A percentile compares a stretch with the other conserved stretches of the same genome.
Conservation (phyloP, 2,888 invertebrate species). For the Nomada fabriciana region DNA sequence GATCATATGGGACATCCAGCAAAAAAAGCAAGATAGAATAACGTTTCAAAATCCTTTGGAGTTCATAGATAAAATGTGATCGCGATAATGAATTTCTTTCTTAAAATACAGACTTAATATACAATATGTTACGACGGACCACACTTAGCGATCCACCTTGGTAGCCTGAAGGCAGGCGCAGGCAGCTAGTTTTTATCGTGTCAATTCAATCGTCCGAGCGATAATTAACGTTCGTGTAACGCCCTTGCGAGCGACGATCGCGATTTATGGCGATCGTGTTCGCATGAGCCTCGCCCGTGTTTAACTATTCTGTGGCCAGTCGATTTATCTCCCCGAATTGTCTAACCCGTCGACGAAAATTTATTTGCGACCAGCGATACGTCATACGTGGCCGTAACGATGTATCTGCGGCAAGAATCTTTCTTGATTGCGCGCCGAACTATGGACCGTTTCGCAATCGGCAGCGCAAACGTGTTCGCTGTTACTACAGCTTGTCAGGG, state of each 20-base stretch:
- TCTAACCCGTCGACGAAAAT: constrained; percentile 47
- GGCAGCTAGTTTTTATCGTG: constrained; percentile 75
- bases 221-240: constrained; percentile 78
- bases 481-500: not conserved
- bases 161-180: constrained; percentile 42
- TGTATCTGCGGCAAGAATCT: constrained; percentile 34
- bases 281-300: constrained; percentile 62
- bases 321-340: constrained; percentile 72
- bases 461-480: constrained; percentile 11
- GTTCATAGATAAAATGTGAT: not conserved
- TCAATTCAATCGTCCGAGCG: constrained; percentile 75
- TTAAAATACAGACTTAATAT: constrained; percentile 3
- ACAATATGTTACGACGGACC: constrained; percentile 24
- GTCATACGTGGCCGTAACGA: constrained; percentile 37
- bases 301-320: constrained; percentile 63
- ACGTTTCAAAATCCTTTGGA: not conserved
- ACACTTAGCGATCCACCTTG: constrained; percentile 20
- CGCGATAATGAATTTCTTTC: not conserved
- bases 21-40: not conserved
- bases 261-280: constrained; percentile 76
- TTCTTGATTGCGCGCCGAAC: not conserved
- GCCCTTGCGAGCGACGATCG: constrained; percentile 77
- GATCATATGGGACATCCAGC: not conserved
- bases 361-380: constrained; percentile 45
- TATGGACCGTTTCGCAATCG: constrained; percentile 11